Evolutionary conservation across 2,888 invertebrate genomes (phyloP).

Genomic region (Cataglyphis altisquamis): DNA sequence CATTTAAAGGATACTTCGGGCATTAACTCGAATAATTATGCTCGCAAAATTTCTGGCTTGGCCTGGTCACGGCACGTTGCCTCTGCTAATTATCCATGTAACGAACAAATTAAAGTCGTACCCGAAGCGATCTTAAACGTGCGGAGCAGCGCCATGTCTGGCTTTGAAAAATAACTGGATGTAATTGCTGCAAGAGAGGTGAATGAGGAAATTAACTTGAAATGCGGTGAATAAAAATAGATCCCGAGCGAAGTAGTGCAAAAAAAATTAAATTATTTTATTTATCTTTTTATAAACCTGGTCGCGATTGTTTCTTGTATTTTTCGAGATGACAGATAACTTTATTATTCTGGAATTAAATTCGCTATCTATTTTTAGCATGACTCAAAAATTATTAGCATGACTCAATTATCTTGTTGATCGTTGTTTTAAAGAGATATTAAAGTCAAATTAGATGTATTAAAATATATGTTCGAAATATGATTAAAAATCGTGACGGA

Average conservation of each 20-base stretch:
- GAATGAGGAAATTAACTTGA: constrained; percentile 56
- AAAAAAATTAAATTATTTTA: constrained; percentile 43
- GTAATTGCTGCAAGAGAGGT: constrained; percentile 58
- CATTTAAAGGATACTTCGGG: constrained; percentile 39
- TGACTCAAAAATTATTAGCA: too few relatives aligned
- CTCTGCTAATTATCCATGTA: constrained; percentile 73
- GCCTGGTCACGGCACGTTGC: constrained; percentile 69
- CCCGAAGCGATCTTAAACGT: constrained; percentile 58
- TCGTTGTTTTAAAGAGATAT: constrained; percentile 32
- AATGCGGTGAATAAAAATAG: constrained; percentile 37
- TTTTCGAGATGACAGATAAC: neutral
- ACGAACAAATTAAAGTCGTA: constrained; percentile 69
- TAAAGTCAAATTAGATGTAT: neutral
- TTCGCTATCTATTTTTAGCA: neutral
- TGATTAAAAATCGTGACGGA: neutral
- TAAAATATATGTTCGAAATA: neutral
- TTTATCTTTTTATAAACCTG: constrained; percentile 25
- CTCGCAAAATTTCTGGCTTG: constrained; percentile 56
- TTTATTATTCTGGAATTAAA: neutral
- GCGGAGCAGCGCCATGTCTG: constrained; percentile 42
- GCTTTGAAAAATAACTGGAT: constrained; percentile 55
- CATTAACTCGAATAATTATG: constrained; percentile 66
- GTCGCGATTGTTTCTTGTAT: constrained; percentile 21
- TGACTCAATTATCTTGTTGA: constrained; percentile 35
- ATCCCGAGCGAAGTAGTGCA: constrained; percentile 30